phyloP scores from a whole-genome alignment of 2,797 vertebrate species.

The Tolypeutes matacus region DNA sequence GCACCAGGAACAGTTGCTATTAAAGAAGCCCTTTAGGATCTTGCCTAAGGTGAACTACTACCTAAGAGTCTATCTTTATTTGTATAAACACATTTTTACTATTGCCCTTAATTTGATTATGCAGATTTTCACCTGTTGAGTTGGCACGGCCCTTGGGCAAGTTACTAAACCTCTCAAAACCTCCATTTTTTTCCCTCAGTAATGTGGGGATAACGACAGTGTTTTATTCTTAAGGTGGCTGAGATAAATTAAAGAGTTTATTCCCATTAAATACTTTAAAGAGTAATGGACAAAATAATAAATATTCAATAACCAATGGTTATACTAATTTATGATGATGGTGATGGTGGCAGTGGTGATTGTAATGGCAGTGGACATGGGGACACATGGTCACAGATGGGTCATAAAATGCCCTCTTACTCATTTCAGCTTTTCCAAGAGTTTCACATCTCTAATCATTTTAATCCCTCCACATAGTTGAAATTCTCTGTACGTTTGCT shows the following conservation, averaged over 20 bases:
- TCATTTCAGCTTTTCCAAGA: background rate
- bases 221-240: background rate
- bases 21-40: background rate
- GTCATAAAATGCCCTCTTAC: background rate
- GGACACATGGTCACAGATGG: background rate
- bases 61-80: background rate
- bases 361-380: background rate
- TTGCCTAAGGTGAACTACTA: background rate
- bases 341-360: background rate
- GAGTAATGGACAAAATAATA: conserved; percentile 39
- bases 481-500: conserved; percentile 12
- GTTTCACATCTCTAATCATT: background rate
- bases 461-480: conserved; percentile 29
- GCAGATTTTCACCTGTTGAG: background rate
- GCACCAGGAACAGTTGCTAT: background rate
- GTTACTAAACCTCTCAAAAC: conserved; percentile 12
- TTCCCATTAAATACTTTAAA: conserved; percentile 34
- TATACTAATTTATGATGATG: background rate
- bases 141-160: background rate
- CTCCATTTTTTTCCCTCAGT: background rate
- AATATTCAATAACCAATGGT: background rate
- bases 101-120: background rate
- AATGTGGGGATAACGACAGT: background rate
- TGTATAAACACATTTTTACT: background rate
- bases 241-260: background rate